Base-by-base conservation (phyloP, 2,888 invertebrate genomes). In the Argyra leucocephala region DNA sequence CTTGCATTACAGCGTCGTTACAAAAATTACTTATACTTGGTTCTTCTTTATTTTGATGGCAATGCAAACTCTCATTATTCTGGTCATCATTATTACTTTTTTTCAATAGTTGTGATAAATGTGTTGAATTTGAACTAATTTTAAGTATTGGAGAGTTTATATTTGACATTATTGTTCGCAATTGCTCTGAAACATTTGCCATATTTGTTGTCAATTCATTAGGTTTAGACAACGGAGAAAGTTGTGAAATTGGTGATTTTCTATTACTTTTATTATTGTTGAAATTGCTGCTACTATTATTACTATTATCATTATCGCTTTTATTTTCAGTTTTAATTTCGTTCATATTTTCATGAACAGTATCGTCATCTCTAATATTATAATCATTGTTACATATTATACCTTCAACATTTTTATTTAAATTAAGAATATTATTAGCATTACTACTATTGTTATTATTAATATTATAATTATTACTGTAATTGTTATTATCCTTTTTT, bases 161-260 rank as follows among this genome's bases (percentile, higher is more conserved):
- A 69, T 83, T 88, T 0, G 88, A 88, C 76, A 88, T 81, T 62
- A 88, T 82, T 6, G 85, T 85, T 48, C 87, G 80, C 61, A 88
- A 74, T 72, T 88, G 88, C 74, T 88, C 87, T 0, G 87, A 87
- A 0, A 85, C 88, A 73, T 87, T 88, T 0, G 85, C 87, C 79
- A 88, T 86, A 72, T 87, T 88, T 0, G 87, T 86, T 18, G 88
- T 87, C 62, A 88, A 77, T 74, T 89, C 88, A 1, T 86, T 84
- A 0, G 88, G 88, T 74, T 88, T 88, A 0, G 88, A 88, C 2
- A 89, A 75, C 0, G 88, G 88, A 0, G 88, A 88, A 24, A 88
- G 76, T 73, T 88, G 88, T 0, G 88, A 87, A 62, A 87, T 82
- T 5, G 84, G 82, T 0, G 84, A 81, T 67, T 82, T 81, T 64